Conservation (phyloP, 1,140 invertebrate genomes). For the Goniozus legneri region DNA sequence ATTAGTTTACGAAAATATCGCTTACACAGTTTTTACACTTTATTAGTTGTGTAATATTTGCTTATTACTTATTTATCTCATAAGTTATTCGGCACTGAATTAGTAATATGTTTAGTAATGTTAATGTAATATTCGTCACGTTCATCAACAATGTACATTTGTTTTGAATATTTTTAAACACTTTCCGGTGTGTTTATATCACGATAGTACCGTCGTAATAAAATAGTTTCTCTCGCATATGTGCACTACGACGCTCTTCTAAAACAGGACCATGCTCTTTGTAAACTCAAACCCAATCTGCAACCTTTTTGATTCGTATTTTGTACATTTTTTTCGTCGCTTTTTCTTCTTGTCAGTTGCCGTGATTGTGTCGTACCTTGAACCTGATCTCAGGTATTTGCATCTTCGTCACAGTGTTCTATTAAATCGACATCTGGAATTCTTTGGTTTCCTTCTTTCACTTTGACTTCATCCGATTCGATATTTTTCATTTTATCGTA, state of each 20-base stretch:
- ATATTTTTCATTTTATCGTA: constrained; percentile 12
- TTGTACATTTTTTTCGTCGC: constrained; percentile 26
- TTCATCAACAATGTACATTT: too few species aligned
- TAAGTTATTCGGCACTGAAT: too few species aligned
- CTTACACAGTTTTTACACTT: too few species aligned
- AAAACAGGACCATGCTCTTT: constrained; percentile 55
- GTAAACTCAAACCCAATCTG: constrained; percentile 47
- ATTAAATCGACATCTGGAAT: constrained; percentile 40
- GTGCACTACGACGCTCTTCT: constrained; percentile 47
- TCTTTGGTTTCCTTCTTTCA: constrained; percentile 20
- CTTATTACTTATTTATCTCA: too few species aligned
- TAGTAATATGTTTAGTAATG: too few species aligned
- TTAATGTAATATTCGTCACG: too few species aligned
- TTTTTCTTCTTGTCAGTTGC: constrained; percentile 21
- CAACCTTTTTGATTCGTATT: constrained; percentile 32
- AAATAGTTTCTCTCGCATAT: neutral
- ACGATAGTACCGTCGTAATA: constrained; percentile 9
- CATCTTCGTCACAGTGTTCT: constrained; percentile 33
- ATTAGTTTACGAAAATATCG: too few species aligned
- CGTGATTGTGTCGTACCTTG: constrained; percentile 23
- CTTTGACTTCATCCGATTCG: constrained; percentile 12
- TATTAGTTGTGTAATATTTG: too few species aligned
- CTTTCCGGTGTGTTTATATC: constrained; percentile 7
- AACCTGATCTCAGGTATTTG: constrained; percentile 43
- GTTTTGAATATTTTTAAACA: too few species aligned